Percentiles rank a stretch among this genome's conserved stretches.
phyloP scores from a whole-genome alignment of 2,888 invertebrate species.

The Stictocephala bisonia region DNA sequence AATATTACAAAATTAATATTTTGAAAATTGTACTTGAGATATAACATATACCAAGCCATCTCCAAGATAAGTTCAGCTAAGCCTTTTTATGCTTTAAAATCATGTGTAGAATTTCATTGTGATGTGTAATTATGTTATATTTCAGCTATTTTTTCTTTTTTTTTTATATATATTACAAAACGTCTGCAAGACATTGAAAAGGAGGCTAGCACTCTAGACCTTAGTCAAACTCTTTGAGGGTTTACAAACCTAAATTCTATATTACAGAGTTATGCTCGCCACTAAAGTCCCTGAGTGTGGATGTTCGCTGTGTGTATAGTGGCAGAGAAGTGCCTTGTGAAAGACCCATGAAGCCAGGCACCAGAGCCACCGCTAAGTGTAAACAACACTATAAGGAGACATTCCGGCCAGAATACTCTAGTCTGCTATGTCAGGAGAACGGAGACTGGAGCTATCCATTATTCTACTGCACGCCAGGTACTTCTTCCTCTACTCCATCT shows the following conservation, averaged over 20 bases:
- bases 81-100: too few relatives aligned
- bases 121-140: too few relatives aligned
- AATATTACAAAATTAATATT: too few relatives aligned
- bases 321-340: slow-evolving; percentile 51
- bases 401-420: slow-evolving; percentile 2
- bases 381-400: slow-evolving; percentile 47
- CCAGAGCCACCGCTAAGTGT: slow-evolving; percentile 49
- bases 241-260: background rate
- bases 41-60: too few relatives aligned
- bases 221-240: too few relatives aligned
- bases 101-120: too few relatives aligned
- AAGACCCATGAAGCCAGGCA: slow-evolving; percentile 49
- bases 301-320: slow-evolving; percentile 49
- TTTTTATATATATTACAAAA: too few relatives aligned
- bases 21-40: too few relatives aligned
- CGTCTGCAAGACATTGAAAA: too few relatives aligned
- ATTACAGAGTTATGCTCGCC: slow-evolving; percentile 54
- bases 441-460: slow-evolving; percentile 53
- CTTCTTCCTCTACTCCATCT: background rate
- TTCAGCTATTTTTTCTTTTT: too few relatives aligned
- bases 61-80: too few relatives aligned
- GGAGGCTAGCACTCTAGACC: too few relatives aligned
- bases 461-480: slow-evolving; percentile 56
- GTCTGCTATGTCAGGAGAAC: slow-evolving; percentile 47
- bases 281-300: slow-evolving; percentile 52